Conservation (phyloP, 2,113 vertebrate genomes). For the Cyanoramphus novaezelandiae region DNA sequence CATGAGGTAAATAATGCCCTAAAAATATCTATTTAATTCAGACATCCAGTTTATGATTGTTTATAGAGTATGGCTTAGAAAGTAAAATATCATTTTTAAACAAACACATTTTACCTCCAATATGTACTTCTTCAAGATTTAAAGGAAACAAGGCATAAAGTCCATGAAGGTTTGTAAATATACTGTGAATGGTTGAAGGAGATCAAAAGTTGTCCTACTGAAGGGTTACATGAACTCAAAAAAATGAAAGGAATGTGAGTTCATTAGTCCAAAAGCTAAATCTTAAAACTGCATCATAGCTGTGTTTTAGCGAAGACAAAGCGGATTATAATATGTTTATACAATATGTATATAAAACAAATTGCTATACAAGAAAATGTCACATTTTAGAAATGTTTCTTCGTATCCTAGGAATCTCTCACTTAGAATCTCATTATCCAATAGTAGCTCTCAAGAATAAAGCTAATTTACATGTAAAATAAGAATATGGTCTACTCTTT, state of each 20-base stretch:
- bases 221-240: background rate
- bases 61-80: background rate
- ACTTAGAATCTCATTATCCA: constrained; percentile 72
- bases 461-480: constrained; percentile 82
- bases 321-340: constrained; percentile 1
- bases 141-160: background rate
- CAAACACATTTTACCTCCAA: background rate
- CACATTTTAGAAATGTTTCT: constrained; percentile 47
- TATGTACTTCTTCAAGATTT: background rate
- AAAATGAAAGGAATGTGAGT: background rate
- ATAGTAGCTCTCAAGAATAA: constrained; percentile 74
- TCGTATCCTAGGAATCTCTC: constrained; percentile 48
- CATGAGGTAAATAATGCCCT: background rate
- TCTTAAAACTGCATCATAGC: background rate
- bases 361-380: constrained; percentile 9
- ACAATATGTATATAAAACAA: background rate
- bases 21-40: background rate
- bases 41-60: background rate
- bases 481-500: constrained; percentile 78
- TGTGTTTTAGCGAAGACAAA: background rate
- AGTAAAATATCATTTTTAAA: background rate
- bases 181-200: background rate
- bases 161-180: background rate
- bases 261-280: background rate
- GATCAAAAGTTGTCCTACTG: background rate